phyloP scores from a whole-genome alignment of 35 echinoderm and acorn worm species.

The Ophioderma brevispina region DNA sequence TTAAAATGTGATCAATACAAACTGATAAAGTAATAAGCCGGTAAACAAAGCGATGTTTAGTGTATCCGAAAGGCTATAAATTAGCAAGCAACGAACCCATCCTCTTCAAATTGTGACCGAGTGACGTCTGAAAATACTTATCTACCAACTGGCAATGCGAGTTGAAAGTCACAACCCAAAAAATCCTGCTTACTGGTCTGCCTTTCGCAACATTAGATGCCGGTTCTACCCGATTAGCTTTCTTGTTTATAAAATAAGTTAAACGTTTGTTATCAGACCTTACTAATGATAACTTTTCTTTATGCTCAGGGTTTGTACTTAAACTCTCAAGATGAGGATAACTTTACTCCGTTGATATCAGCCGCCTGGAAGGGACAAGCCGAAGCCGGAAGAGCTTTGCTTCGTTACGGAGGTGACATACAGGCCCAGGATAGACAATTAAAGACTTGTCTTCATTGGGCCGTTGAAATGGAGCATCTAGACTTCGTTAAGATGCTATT shows the following conservation, averaged over 20 bases:
- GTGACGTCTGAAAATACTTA: too few species aligned
- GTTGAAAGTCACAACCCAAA: too few species aligned
- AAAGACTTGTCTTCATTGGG: conserved; percentile 77
- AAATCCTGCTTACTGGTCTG: too few species aligned
- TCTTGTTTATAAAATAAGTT: not conserved
- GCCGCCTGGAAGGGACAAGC: conserved; percentile 82
- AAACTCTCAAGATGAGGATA: conserved; percentile 59
- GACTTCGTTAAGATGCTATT: conserved; percentile 56
- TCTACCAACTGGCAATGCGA: too few species aligned
- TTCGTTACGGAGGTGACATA: conserved; percentile 46
- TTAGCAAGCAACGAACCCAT: too few species aligned
- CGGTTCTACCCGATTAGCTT: not conserved
- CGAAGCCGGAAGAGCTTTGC: conserved; percentile 39
- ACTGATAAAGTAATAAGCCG: too few species aligned
- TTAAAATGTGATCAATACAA: too few species aligned
- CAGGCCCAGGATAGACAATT: not conserved
- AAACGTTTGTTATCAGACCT: not conserved
- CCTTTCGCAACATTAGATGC: too few species aligned
- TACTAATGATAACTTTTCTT: too few species aligned
- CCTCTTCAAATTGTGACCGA: too few species aligned
- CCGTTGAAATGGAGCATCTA: conserved; percentile 71
- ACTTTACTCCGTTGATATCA: conserved; percentile 67
- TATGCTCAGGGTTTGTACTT: conserved; percentile 33
- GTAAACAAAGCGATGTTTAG: too few species aligned
- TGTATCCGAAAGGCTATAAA: too few species aligned